Evolutionary conservation across 2,888 invertebrate species (phyloP).

Genomic region (Sericinus montela): DNA sequence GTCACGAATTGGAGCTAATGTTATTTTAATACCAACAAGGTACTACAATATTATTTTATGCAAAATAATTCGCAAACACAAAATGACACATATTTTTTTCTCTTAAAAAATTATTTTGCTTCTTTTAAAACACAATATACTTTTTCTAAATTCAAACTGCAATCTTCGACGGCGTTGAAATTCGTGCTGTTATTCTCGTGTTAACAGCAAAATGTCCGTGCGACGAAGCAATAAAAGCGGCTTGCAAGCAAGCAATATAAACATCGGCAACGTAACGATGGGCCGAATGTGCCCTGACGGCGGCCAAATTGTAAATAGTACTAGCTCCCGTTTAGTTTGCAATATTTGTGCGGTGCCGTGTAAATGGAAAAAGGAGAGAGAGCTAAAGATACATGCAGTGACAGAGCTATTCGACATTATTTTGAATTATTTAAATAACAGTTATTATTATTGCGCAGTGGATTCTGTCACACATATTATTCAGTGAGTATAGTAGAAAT

Average conservation of each 20-base stretch:
- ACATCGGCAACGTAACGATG: slow-evolving; percentile 64
- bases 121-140: background rate
- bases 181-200: slow-evolving; percentile 15
- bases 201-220: slow-evolving; percentile 27
- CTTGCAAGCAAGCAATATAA: slow-evolving; percentile 53
- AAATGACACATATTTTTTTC: too few relatives aligned
- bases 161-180: slow-evolving; percentile 1
- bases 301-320: slow-evolving; percentile 72
- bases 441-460: too few relatives aligned
- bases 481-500: too few relatives aligned
- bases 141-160: background rate
- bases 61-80: too few relatives aligned
- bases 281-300: slow-evolving; percentile 62
- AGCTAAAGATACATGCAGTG: slow-evolving; percentile 32
- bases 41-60: too few relatives aligned
- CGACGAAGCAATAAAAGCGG: slow-evolving; percentile 42
- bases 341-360: slow-evolving; percentile 74
- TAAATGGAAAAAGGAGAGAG: slow-evolving; percentile 69
- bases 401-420: slow-evolving; percentile 22
- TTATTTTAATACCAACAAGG: too few relatives aligned
- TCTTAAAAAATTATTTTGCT: too few relatives aligned
- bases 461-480: too few relatives aligned
- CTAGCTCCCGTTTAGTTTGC: slow-evolving; percentile 71
- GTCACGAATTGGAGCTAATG: too few relatives aligned
- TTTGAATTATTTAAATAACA: background rate